These are phyloP conservation scores for Catonia carolina DNA, from an alignment of 2,888 invertebrate species.

Conservation along the genomic window DNA sequence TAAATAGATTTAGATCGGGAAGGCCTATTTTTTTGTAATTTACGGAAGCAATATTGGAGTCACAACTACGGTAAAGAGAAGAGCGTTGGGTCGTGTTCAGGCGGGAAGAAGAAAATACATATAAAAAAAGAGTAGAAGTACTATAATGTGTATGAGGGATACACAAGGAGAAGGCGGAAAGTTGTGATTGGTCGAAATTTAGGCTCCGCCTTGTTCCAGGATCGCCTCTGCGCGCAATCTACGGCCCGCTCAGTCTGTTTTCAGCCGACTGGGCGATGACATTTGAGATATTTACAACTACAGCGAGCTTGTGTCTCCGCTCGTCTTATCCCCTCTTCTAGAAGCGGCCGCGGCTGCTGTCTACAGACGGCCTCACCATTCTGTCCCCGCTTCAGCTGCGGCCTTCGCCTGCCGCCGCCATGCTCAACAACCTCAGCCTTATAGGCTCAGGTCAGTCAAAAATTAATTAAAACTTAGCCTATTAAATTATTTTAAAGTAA, in stretches of 20 bases:
- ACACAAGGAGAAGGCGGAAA: background rate
- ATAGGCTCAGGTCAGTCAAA: slow-evolving; percentile 31
- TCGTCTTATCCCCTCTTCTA: slow-evolving; percentile 12
- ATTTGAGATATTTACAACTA: slow-evolving; percentile 8
- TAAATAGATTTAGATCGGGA: no score
- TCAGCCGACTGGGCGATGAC: background rate
- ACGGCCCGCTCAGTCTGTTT: slow-evolving; percentile 1
- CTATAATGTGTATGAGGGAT: slow-evolving; percentile 6
- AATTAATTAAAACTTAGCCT: no score
- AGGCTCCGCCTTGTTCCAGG: slow-evolving; percentile 4
- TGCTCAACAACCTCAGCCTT: slow-evolving; percentile 40
- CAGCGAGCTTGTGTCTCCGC: slow-evolving; percentile 6
- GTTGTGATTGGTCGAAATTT: slow-evolving; percentile 12
- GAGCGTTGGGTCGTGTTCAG: no score
- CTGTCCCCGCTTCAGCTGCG: slow-evolving; percentile 23
- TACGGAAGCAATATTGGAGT: no score
- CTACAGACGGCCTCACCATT: slow-evolving; percentile 22
- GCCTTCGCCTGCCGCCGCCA: slow-evolving; percentile 29
- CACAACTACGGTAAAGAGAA: no score
- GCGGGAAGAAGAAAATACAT: no score
- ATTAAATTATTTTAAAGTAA: no score
- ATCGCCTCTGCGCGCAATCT: slow-evolving; percentile 5
- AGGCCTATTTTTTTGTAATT: no score
- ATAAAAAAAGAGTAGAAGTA: no score
- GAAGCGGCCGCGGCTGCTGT: background rate